Base-by-base conservation (phyloP, 2,888 invertebrate species). In the Neoscelio sp. region DNA sequence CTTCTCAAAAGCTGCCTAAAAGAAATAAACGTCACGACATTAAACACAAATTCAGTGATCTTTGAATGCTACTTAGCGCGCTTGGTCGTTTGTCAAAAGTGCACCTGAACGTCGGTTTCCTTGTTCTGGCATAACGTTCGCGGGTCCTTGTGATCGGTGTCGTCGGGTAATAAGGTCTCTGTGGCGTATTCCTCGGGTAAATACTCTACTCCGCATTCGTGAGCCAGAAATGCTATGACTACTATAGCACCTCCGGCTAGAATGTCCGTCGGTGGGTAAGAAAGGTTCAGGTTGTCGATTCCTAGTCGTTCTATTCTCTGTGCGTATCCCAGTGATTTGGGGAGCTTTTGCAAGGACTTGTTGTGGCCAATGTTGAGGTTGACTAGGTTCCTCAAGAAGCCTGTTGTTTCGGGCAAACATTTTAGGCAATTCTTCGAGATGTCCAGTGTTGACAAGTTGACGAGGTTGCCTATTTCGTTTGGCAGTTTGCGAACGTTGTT, bases 401-500 rank as follows among this genome's bases (percentile, higher is more conserved):
- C 95, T 33, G 96, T 88, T 70, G 92, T 90, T 30, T 93, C 91
- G 65, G 95, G 94, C 80, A 96, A 89, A 75, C 89, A 90, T 87
- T 92, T 93, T 50, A 96, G 90, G 83, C 91, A 92, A 91, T 97
- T 97, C 83, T 92, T 92, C 23, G 96, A 94, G 28, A 95, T 90
- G 92, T 96, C 94, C 74, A 96, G 91, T 81, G 94, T 91, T 89
- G 92, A 92, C 79, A 97, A 91, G 81, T 92, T 92, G 80, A 91
- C 91, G 84, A 96, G 91, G 76, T 91, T 90, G 83, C 94, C 93
- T 85, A 97, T 92, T 80, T 93, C 92, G 73, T 93, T 93, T 79
- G 96, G 96, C 87, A 97, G 91, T 84, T 91, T 91, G 87, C 93
- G 93, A 70, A 97, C 89, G 78, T 92, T 92, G 92, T 97, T 97